Evolutionary conservation across 2,888 invertebrate genomes (phyloP), one percentile per base, ranked within the genome.

Genomic region (Frankliniella fusca): DNA sequence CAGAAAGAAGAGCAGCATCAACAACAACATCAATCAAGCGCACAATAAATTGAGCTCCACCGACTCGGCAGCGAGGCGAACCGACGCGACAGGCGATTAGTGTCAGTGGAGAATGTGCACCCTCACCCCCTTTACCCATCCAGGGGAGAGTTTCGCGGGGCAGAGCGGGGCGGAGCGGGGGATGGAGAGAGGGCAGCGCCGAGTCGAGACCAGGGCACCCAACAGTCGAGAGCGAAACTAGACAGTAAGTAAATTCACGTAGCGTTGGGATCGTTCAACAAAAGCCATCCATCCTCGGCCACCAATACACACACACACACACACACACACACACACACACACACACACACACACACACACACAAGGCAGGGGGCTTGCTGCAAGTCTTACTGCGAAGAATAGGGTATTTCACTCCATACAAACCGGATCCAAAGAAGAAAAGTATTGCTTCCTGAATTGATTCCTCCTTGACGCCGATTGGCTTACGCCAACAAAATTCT

Each of bases 31-130:
- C 70, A 70, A 70, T 70, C 70, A 70, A 70, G n/a, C 23, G 3
- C 23, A 23, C 70, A 70, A 70, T 70, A 70, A 70, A 70, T 70
- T 23, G 70, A 70, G 70, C 23, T 5, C 23, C 27, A 27, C 8
- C 70, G 12, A 27, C 27, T 27, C 27, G 70, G 54, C 70, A 27
- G 70, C 27, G 9, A 27, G 7, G 70, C n/a, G 70, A 11, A 76
- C 23, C 70, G 27, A 76, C 70, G 70, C 20, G 70, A 23, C 23
- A 76, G 70, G 27, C 70, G 70, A 76, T 76, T 76, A 76, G 70
- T 76, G 70, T 76, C 70, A 76, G 70, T 9, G 27, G 70, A 27
- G 70, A 76, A 76, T 76, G 70, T 76, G 70, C 70, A 76, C 70
- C 70, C 70, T 76, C 70, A 76, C 70, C 70, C 70, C 70, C 23